A percentile compares a stretch with the other conserved stretches of the same genome.
These are phyloP conservation scores for Paralinhomoeus sp. DNA, from an alignment of 2,888 invertebrate genomes.

Conservation along the genomic window DNA sequence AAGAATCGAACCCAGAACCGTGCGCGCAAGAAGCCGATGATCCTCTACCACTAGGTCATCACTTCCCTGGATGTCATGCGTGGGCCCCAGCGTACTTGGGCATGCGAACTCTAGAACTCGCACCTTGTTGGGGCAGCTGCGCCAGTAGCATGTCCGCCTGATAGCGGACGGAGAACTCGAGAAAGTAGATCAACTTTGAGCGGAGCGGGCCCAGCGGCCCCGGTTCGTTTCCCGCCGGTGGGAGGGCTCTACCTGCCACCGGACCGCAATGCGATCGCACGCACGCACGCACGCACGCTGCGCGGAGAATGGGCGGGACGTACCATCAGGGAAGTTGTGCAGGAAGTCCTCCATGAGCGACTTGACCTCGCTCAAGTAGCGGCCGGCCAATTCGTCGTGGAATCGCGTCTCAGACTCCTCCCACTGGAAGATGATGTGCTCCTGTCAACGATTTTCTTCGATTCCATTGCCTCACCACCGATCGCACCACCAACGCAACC, in stretches of 20 bases:
- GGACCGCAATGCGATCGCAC: background rate
- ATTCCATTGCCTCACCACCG: conserved; percentile 1
- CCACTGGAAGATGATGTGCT: conserved; percentile 76
- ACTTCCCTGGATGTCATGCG: no score
- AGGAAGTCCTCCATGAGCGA: conserved; percentile 27
- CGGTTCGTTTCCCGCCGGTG: conserved; percentile 28
- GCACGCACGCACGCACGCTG: no score
- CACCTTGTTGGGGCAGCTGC: conserved; percentile 54
- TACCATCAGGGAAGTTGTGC: conserved; percentile 22
- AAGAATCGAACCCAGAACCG: no score
- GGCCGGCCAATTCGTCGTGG: conserved; percentile 69
- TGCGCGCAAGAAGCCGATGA: no score
- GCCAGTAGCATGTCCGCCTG: conserved; percentile 61
- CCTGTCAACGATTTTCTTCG: conserved; percentile 29
- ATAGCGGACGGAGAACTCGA: conserved; percentile 55
- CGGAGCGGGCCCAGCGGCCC: conserved; percentile 36
- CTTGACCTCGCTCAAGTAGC: conserved; percentile 51
- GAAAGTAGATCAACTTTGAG: conserved; percentile 47
- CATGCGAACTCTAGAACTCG: conserved; percentile 1
- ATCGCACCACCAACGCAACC: background rate
- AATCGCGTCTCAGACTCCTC: conserved; percentile 57
- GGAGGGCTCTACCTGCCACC: conserved; percentile 25
- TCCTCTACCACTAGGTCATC: no score
- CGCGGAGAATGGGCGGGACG: conserved; percentile 3
- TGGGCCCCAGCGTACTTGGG: no score